Conservation (phyloP, 2,888 invertebrate species). For the Onthophagus sagittarius region DNA sequence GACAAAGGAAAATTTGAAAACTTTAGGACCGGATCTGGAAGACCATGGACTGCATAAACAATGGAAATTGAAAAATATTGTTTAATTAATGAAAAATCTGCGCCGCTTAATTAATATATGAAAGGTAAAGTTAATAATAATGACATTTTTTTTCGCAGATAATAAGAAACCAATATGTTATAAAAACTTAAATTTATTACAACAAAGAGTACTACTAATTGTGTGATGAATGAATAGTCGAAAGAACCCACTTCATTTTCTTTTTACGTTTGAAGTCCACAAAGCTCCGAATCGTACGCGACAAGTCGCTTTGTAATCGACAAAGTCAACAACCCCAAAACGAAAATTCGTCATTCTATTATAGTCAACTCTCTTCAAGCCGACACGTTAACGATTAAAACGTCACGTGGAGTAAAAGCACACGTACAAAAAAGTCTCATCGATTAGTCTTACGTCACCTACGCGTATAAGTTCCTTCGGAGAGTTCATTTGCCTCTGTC, state of each 20-base stretch:
- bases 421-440: neutral
- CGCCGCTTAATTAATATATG: too few species aligned
- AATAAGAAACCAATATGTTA: too few species aligned
- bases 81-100: too few species aligned
- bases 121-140: too few species aligned
- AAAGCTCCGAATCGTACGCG: neutral
- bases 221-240: too few species aligned
- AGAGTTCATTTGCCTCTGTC: neutral
- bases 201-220: too few species aligned
- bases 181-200: too few species aligned
- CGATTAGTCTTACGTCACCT: neutral
- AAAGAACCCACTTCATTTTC: neutral
- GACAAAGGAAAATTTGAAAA: too few species aligned
- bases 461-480: neutral
- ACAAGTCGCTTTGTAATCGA: neutral
- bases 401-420: neutral
- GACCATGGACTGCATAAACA: too few species aligned
- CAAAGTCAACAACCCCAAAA: neutral
- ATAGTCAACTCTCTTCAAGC: neutral
- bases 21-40: too few species aligned
- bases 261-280: neutral
- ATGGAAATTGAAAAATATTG: too few species aligned
- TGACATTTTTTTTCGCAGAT: too few species aligned
- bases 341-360: neutral
- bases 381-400: neutral